Evolutionary conservation across 2,113 vertebrate genomes (phyloP).

Genomic region (Calyptommatus sinebrachiatus): DNA sequence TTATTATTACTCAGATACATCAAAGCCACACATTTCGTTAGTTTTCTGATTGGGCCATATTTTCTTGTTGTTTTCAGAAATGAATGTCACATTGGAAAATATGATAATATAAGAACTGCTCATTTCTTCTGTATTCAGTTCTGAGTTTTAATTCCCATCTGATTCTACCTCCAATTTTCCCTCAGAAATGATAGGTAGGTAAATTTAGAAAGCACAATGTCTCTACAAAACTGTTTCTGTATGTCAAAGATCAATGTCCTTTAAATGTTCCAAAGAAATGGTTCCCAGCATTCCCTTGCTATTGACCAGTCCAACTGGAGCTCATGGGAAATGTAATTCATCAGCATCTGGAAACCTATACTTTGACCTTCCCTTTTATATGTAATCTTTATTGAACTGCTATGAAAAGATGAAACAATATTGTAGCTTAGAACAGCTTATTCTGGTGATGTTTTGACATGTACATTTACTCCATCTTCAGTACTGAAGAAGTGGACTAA

Average conservation of each 20-base stretch:
- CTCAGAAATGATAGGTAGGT: not conserved
- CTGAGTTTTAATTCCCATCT: not conserved
- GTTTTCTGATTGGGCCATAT: not conserved
- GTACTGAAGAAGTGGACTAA: too few relatives aligned
- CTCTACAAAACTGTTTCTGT: not conserved
- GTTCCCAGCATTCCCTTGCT: too few relatives aligned
- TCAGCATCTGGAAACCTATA: too few relatives aligned
- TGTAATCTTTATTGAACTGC: not conserved
- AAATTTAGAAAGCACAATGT: not conserved
- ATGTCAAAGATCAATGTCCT: not conserved
- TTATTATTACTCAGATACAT: slow-evolving; percentile 9
- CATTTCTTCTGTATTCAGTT: not conserved
- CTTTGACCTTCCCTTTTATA: too few relatives aligned
- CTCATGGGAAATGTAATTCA: too few relatives aligned
- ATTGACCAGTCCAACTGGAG: too few relatives aligned
- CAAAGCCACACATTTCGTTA: not conserved
- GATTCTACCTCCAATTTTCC: not conserved
- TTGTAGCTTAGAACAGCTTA: too few relatives aligned
- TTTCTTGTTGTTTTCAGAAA: not conserved
- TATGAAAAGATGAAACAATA: not conserved
- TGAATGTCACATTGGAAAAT: not conserved
- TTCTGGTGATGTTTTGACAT: too few relatives aligned
- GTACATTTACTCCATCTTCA: too few relatives aligned
- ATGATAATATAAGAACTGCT: not conserved
- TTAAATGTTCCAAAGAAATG: too few relatives aligned